A percentile compares a stretch with the other conserved stretches of the same genome.
These are phyloP conservation scores for Habrosyne pyritoides DNA, from an alignment of 2,888 invertebrate genomes.

Conservation along the genomic window DNA sequence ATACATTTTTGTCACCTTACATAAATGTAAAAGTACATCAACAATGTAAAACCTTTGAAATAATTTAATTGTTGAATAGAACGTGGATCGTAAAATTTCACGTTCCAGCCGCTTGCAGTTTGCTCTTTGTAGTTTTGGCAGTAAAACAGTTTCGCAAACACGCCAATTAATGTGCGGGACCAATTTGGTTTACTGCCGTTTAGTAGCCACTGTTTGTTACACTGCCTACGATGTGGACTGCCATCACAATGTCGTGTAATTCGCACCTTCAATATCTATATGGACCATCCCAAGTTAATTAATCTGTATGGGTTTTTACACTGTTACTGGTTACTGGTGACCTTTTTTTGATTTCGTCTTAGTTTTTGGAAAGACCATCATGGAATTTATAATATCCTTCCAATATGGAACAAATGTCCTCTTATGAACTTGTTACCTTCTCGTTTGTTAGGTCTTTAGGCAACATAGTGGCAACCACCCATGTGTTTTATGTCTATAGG, in stretches of 20 bases:
- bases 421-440: no score
- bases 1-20: neutral
- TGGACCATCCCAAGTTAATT: no score
- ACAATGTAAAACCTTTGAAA: constrained; percentile 18
- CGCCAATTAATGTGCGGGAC: constrained; percentile 30
- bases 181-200: constrained; percentile 24
- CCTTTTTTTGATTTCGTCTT: no score
- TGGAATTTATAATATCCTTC: no score
- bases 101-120: constrained; percentile 10
- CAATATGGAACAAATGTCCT: no score
- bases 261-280: neutral
- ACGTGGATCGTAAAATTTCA: constrained; percentile 26
- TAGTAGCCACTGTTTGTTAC: constrained; percentile 15
- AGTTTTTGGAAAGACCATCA: no score
- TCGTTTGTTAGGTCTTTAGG: no score
- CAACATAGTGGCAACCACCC: no score
- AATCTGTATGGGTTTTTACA: no score
- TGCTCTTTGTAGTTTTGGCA: constrained; percentile 28
- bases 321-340: no score
- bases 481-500: no score
- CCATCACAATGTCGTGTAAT: neutral
- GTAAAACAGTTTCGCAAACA: constrained; percentile 34
- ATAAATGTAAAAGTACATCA: neutral
- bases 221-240: constrained; percentile 6
- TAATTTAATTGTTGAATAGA: constrained; percentile 19